Conservation (phyloP, 2,113 vertebrate genomes). For the Ictalurus punctatus region DNA sequence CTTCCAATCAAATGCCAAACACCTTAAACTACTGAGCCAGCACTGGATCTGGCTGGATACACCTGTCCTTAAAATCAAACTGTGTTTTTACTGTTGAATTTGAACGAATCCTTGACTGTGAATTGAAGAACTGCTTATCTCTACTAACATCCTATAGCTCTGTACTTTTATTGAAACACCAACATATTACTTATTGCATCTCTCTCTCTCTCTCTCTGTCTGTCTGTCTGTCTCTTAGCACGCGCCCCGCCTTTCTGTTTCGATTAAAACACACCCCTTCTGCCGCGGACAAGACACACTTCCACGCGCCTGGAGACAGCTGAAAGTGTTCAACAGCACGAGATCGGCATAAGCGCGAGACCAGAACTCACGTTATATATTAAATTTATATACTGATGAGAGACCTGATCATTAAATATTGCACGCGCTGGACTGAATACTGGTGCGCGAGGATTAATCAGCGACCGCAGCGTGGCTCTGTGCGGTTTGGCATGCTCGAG, state of each 20-base stretch:
- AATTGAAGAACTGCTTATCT: background rate
- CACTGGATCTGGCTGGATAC: background rate
- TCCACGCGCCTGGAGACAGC: conserved; percentile 38
- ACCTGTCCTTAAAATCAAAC: background rate
- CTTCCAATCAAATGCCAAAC: background rate
- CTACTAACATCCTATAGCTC: background rate
- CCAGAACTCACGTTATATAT: background rate
- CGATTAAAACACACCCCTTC: conserved; percentile 69
- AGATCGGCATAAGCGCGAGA: background rate
- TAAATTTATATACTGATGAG: background rate
- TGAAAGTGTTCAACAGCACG: conserved; percentile 22
- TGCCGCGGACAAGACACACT: conserved; percentile 42
- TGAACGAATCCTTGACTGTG: background rate
- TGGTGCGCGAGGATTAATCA: conserved; percentile 15
- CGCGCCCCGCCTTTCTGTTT: conserved; percentile 53
- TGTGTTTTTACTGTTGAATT: background rate
- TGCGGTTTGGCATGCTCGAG: conserved; percentile 69
- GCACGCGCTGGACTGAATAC: background rate
- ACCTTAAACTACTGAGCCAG: background rate
- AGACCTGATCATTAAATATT: background rate
- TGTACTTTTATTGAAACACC: background rate
- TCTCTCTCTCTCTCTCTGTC: background rate
- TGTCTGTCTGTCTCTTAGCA: background rate
- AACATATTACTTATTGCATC: background rate
- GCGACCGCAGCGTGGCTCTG: conserved; percentile 64